Conservation (phyloP, 2,113 vertebrate species). For the Mastomys natalensis region DNA sequence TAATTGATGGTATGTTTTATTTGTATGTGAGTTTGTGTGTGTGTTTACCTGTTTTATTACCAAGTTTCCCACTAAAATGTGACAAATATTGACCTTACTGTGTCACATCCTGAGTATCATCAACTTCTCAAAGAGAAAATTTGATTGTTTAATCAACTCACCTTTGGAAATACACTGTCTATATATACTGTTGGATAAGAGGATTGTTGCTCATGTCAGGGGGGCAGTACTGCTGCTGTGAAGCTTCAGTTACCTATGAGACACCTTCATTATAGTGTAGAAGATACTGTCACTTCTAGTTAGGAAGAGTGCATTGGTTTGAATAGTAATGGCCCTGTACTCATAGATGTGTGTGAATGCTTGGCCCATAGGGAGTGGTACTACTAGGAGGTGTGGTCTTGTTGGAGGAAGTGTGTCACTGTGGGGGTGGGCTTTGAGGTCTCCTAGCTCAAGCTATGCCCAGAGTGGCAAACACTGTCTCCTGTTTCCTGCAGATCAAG, state of each 20-base stretch:
- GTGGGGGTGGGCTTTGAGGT: no score
- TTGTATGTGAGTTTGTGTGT: not conserved
- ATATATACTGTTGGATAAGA: not conserved
- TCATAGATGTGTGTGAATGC: no score
- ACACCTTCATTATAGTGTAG: constrained; percentile 13
- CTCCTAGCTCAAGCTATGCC: no score
- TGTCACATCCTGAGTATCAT: not conserved
- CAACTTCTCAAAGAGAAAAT: constrained; percentile 5
- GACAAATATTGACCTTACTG: constrained; percentile 47
- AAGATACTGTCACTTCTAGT: not conserved
- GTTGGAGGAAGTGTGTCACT: no score
- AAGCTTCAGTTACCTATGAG: not conserved
- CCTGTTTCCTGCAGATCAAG: no score
- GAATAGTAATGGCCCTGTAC: no score
- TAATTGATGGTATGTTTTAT: not conserved
- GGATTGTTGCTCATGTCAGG: not conserved
- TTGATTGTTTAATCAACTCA: not conserved
- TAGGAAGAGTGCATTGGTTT: not conserved
- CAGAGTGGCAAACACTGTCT: no score
- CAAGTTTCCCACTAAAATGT: not conserved
- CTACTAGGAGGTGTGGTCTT: no score
- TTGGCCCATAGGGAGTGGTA: no score
- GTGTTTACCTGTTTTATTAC: not conserved
- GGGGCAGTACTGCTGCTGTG: not conserved
- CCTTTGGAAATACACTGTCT: not conserved